A percentile compares a stretch with the other conserved stretches of the same genome.
phyloP scores from a whole-genome alignment of 2,113 vertebrate genomes.

The Pterocles gutturalis region DNA sequence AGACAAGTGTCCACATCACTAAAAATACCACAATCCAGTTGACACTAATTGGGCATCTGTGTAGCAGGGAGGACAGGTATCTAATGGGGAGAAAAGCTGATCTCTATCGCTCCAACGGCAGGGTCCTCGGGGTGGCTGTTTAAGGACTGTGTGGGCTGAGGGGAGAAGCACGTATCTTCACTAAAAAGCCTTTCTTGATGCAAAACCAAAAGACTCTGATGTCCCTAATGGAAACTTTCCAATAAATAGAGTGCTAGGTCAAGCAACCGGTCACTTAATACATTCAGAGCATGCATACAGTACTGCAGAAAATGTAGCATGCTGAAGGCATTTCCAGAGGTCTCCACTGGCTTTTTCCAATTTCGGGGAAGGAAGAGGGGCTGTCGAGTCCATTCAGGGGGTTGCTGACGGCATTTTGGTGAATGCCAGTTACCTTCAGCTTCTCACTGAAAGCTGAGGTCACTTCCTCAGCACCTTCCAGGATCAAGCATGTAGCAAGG shows the following conservation, averaged over 20 bases:
- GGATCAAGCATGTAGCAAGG: not conserved
- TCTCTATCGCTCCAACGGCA: not conserved
- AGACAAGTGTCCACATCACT: not conserved
- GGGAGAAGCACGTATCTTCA: fast-evolving
- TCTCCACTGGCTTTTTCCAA: not conserved
- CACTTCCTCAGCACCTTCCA: not conserved
- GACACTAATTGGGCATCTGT: conserved; percentile 10
- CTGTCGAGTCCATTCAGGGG: not conserved
- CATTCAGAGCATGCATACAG: not conserved
- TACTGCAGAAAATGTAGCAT: not conserved
- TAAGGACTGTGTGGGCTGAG: not conserved
- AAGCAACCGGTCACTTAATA: not conserved
- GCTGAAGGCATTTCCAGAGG: not conserved
- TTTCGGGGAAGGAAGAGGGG: not conserved
- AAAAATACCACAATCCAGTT: conserved; percentile 6
- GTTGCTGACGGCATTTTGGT: not conserved
- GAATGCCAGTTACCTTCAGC: not conserved
- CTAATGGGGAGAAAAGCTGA: not conserved
- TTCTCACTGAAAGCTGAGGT: not conserved
- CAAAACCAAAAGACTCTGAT: not conserved
- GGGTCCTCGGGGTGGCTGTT: not conserved
- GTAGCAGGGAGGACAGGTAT: not conserved
- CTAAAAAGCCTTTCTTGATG: not conserved
- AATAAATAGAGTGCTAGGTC: not conserved
- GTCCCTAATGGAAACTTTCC: not conserved